Evolutionary conservation across 2,888 invertebrate species (phyloP), one percentile per base, ranked within the genome.

Genomic region (Carterocephalus palaemon): DNA sequence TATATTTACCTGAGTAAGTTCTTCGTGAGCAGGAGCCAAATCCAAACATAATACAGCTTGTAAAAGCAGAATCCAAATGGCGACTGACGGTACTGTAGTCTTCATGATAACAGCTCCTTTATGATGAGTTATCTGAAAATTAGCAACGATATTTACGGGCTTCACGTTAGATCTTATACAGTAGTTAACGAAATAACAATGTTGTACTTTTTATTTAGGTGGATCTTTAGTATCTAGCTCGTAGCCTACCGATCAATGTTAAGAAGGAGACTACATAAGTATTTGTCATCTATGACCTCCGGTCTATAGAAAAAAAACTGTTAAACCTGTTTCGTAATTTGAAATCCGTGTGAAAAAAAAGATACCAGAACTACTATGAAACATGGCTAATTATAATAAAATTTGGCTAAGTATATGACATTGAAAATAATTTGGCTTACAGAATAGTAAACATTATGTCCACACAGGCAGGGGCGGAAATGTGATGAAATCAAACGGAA

Each of bases 401-500:
- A 17, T 38, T 28, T 28, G 38, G 20, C 0, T 20, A n/a, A n/a
- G n/a, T n/a, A 20, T 20, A n/a, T 37, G 37, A n/a, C 38, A 38
- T 38, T 29, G 38, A 17, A 38, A n/a, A 32, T 28, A 38, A 38
- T 38, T 38, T 28, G 38, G 19, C 23, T 32, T 24, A 17, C 16
- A 23, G 32, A 22, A 22, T 31, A 31, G 7, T 20, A 39, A 15
- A 28, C 13, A 23, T 17, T 23, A 40, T 32, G 32, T 28, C 22
- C 20, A 4, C 39, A 31, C 16, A 33, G 15, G 31, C 8, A 9
- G n/a, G 24, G 62, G 41, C 74, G 79, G 79, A 79, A 75, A 56
- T 49, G 60, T 78, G 81, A 79, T 78, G 82, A 75, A 80, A 84
- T 73, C 73, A 60, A 63, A 66, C 81, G 82, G 83, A 83, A 78